Evolutionary conservation across 2,888 invertebrate species (phyloP).

Genomic region (Lasioglossum marginatum): DNA sequence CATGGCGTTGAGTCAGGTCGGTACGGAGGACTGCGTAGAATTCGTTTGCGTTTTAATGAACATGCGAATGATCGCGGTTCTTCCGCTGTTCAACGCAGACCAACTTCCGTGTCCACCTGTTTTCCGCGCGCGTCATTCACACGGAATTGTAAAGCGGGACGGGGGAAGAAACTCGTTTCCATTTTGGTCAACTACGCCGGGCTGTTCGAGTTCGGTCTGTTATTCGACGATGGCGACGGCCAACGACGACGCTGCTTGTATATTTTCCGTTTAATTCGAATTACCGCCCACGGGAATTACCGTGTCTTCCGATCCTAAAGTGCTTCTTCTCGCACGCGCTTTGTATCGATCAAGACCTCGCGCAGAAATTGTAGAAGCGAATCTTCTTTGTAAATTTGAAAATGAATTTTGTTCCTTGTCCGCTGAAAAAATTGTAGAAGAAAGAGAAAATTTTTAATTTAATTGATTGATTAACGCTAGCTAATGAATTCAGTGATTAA

Average conservation of each 20-base stretch:
- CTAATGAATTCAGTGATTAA: background rate
- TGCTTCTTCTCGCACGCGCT: background rate
- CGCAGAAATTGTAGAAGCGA: background rate
- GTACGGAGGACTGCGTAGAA: conserved; percentile 59
- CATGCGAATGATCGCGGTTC: conserved; percentile 69
- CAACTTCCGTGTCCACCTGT: conserved; percentile 50
- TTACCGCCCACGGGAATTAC: conserved; percentile 24
- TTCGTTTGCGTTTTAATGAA: conserved; percentile 77
- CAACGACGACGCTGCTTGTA: background rate
- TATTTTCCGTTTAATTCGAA: conserved; percentile 36
- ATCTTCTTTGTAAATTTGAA: background rate
- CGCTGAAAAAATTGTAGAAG: background rate
- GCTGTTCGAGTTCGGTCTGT: conserved; percentile 28
- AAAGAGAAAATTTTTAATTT: background rate
- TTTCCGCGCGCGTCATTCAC: conserved; percentile 57
- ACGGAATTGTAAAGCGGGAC: conserved; percentile 57
- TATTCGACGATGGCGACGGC: conserved; percentile 29
- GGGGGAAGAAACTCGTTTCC: conserved; percentile 61
- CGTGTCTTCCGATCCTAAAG: background rate
- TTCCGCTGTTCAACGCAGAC: conserved; percentile 46
- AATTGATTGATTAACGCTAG: background rate
- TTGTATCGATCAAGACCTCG: background rate
- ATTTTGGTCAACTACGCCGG: conserved; percentile 52
- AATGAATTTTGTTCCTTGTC: background rate
- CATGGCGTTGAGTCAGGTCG: conserved; percentile 49